Conservation (phyloP, 2,797 vertebrate genomes). For the Geotrypetes seraphini region DNA sequence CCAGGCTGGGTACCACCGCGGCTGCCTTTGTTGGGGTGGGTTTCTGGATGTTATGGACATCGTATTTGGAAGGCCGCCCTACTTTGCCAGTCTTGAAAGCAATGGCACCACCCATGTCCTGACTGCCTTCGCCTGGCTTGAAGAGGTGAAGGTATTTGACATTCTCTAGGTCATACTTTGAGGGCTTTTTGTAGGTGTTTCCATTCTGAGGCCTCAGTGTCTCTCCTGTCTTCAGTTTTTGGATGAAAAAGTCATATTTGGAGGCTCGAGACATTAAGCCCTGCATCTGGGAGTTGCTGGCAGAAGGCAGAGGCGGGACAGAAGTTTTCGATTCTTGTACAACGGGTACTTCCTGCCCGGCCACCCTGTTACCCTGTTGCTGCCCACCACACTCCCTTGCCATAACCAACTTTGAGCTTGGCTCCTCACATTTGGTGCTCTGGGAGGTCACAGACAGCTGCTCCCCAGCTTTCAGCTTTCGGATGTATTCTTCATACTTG, state of each 20-base stretch:
- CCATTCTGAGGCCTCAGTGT: slow-evolving; percentile 86
- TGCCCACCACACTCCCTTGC: slow-evolving; percentile 65
- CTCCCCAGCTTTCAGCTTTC: slow-evolving; percentile 91
- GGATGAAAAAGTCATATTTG: slow-evolving; percentile 96
- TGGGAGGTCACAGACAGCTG: slow-evolving; percentile 81
- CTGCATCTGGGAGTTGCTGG: slow-evolving; percentile 76
- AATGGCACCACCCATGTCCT: slow-evolving; percentile 94
- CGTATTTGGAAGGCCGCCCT: slow-evolving; percentile 93
- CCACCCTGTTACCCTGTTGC: slow-evolving; percentile 32
- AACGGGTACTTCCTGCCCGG: slow-evolving; percentile 56
- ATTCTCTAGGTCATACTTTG: slow-evolving; percentile 95
- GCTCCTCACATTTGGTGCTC: slow-evolving; percentile 69
- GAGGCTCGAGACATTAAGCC: slow-evolving; percentile 81
- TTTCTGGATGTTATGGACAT: slow-evolving; percentile 90
- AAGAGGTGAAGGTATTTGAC: slow-evolving; percentile 96
- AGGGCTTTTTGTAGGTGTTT: slow-evolving; percentile 87
- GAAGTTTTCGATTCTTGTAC: slow-evolving; percentile 83
- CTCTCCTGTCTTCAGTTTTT: slow-evolving; percentile 91
- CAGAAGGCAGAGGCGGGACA: slow-evolving; percentile 61
- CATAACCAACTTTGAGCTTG: slow-evolving; percentile 63
- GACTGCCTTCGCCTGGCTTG: slow-evolving; percentile 92
- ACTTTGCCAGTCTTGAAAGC: slow-evolving; percentile 97
- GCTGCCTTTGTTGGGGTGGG: slow-evolving; percentile 72
- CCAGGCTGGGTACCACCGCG: slow-evolving; percentile 61
- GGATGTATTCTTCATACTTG: slow-evolving; percentile 97